These are phyloP conservation scores for Drosophila insularis DNA, from an alignment of 1,140 invertebrate species.

Conservation along the genomic window DNA sequence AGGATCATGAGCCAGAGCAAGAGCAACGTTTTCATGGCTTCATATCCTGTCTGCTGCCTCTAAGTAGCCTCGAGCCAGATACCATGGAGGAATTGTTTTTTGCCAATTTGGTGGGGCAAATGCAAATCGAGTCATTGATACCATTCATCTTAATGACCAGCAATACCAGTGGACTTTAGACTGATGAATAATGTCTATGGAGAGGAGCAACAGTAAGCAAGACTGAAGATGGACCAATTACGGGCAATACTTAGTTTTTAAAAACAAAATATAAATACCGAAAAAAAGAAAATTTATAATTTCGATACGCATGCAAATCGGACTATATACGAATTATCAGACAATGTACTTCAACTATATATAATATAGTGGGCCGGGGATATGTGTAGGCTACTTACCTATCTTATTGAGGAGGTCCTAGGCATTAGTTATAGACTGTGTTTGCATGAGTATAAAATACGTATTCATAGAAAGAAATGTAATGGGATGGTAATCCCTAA, in stretches of 20 bases:
- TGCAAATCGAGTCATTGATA: slow-evolving; percentile 95
- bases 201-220: slow-evolving; percentile 37
- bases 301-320: not conserved
- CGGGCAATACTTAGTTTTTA: slow-evolving; percentile 68
- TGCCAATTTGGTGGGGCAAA: slow-evolving; percentile 93
- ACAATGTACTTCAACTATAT: not conserved
- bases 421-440: not conserved
- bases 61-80: slow-evolving; percentile 90
- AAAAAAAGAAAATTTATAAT: not conserved
- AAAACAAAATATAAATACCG: slow-evolving; percentile 36
- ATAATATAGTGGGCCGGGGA: not conserved
- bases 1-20: not conserved
- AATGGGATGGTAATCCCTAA: not conserved
- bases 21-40: slow-evolving; percentile 72
- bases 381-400: not conserved
- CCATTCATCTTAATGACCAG: slow-evolving; percentile 95
- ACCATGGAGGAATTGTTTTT: slow-evolving; percentile 96
- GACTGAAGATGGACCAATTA: slow-evolving; percentile 69
- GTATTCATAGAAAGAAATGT: not conserved
- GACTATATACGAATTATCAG: not conserved
- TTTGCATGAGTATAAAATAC: not conserved
- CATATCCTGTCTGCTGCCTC: slow-evolving; percentile 88
- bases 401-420: not conserved
- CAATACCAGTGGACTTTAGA: slow-evolving; percentile 64
- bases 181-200: not conserved